Percentiles rank a stretch among this genome's conserved stretches.
phyloP scores from a whole-genome alignment of 1,140 invertebrate genomes.

The Drosophila willistoni region DNA sequence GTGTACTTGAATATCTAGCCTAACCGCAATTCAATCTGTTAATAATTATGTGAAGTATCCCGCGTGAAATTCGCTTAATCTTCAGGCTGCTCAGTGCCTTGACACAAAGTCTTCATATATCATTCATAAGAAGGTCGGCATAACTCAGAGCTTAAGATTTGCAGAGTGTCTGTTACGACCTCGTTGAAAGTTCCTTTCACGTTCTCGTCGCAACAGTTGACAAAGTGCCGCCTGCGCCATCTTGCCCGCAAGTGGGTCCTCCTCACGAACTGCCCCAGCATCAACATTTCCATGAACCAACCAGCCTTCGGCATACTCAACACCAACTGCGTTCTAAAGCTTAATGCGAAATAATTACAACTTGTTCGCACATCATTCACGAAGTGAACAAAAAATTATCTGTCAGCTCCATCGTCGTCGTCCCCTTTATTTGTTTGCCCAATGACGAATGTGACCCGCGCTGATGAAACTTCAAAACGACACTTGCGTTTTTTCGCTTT shows the following conservation, averaged over 20 bases:
- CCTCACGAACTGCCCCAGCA: background rate
- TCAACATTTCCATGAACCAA: constrained; percentile 13
- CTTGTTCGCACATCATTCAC: constrained; percentile 79
- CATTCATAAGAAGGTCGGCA: constrained; percentile 7
- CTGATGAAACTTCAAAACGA: constrained; percentile 61
- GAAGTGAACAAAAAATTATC: constrained; percentile 56
- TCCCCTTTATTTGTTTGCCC: constrained; percentile 71
- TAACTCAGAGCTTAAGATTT: constrained; percentile 1
- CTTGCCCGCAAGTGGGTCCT: background rate
- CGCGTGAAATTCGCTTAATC: background rate
- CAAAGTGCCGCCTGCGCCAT: constrained; percentile 25
- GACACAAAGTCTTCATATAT: constrained; percentile 2
- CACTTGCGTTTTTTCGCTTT: constrained; percentile 66
- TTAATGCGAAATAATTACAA: constrained; percentile 79
- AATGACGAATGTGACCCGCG: constrained; percentile 68
- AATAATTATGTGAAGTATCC: background rate
- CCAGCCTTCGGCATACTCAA: constrained; percentile 39
- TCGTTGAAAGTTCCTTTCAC: constrained; percentile 20
- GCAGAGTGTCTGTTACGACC: background rate
- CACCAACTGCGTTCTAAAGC: constrained; percentile 31
- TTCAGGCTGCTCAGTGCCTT: background rate
- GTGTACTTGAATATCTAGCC: too few species aligned
- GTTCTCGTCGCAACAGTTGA: constrained; percentile 36
- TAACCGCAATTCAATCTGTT: background rate
- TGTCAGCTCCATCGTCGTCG: constrained; percentile 57